Percentiles rank a stretch among this genome's conserved stretches.
Conservation (phyloP, 2,797 vertebrate species). For the Ceryle rudis region DNA sequence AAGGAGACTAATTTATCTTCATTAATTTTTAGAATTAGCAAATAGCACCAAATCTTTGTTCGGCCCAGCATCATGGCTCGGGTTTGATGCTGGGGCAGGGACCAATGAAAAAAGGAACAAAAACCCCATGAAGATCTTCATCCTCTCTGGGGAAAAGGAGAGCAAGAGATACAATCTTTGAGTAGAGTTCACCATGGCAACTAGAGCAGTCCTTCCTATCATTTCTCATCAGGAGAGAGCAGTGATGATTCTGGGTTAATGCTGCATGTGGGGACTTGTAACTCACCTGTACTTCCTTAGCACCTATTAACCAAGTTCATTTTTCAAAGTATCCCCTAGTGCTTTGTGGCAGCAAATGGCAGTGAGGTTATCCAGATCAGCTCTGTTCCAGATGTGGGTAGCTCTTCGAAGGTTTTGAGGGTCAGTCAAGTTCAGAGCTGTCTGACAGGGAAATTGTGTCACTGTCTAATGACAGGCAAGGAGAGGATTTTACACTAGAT, state of each 20-base stretch:
- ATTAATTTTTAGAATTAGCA: constrained; percentile 30
- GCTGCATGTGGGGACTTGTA: background rate
- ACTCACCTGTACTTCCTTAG: background rate
- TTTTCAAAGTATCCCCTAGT: background rate
- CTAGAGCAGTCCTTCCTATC: background rate
- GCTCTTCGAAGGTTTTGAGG: background rate
- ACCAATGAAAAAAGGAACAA: background rate
- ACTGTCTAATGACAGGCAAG: background rate
- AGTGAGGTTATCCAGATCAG: background rate
- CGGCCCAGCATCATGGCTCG: background rate
- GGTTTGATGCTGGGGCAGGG: background rate
- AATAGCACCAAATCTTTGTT: background rate
- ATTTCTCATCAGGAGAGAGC: background rate
- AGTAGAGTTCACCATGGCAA: constrained; percentile 40
- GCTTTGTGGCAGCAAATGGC: background rate
- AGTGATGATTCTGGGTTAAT: background rate
- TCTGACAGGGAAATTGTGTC: background rate
- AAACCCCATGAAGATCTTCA: background rate
- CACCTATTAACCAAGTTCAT: background rate
- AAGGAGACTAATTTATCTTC: constrained; percentile 44
- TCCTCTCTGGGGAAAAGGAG: background rate
- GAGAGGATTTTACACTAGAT: background rate
- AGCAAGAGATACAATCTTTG: background rate
- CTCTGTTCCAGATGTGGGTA: background rate
- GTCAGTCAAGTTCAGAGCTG: background rate